Evolutionary conservation across 2,113 vertebrate genomes (phyloP), one percentile per base, ranked within the genome.

Genomic region (Mastomys natalensis): DNA sequence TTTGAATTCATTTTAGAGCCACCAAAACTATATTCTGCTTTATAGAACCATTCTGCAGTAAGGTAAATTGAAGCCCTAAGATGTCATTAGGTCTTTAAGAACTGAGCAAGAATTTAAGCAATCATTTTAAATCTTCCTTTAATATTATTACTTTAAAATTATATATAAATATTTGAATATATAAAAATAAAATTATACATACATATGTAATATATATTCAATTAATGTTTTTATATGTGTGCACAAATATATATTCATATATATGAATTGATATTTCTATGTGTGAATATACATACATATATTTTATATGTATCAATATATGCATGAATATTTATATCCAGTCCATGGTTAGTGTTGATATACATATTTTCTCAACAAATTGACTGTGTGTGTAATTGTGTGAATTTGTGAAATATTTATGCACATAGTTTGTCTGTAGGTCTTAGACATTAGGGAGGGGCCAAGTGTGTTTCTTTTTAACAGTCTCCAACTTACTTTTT

Each of bases 251-350:
- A 40, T 58, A 26, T 31, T 45, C 68, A 53, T n/a, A 19, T 72
- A n/a, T n/a, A 19, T 72, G 68, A n/a, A 72, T n/a, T 5, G 11
- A 5, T 29, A 31, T 51, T 0, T 19, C 0, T 53, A 1, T 4
- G 9, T 19, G 16, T 4, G 4, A 29, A 48, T 29, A 17, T 51
- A 31, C 2, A 45, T 16, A 31, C 16, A 17, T 48, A 80, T 16
- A 40, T 58, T 66, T 15, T 68, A 16, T 34, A 34, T 68, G 12
- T 34, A 68, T 68, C 7, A n/a, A 72, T 72, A 70, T 70, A 7
- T 45, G 48, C 5, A 48, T 3, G 3, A 15, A 29, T 45, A 80
- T 15, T 37, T 58, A 24, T 29, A 62, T 17, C 26, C 68, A 60
- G 82, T 40, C 2, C 24, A 78, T 40, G 2, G 29, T 80, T 68